These are phyloP conservation scores for Procambarus virginalis DNA, from an alignment of 1,140 invertebrate genomes.

Conservation along the genomic window DNA sequence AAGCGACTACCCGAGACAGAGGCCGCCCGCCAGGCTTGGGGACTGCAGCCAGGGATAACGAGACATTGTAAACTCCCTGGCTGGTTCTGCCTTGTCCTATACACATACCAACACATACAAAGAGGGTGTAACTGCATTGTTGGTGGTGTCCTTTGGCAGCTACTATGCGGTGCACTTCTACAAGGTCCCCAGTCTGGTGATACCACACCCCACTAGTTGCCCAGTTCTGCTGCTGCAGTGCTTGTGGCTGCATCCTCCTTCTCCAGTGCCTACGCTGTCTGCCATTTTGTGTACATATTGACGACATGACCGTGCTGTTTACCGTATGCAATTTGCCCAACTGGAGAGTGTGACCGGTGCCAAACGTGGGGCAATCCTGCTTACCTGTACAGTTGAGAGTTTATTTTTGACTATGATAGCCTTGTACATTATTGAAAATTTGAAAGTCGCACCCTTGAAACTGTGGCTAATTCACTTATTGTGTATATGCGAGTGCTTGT, in stretches of 20 bases:
- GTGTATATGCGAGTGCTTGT: slow-evolving; percentile 37
- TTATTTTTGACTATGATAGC: slow-evolving; percentile 59
- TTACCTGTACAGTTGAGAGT: slow-evolving; percentile 67
- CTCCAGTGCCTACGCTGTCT: slow-evolving; percentile 66
- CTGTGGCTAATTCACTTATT: slow-evolving; percentile 25
- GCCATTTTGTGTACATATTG: slow-evolving; percentile 55
- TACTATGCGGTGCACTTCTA: background rate
- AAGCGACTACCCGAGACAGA: slow-evolving; percentile 13
- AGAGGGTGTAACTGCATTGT: slow-evolving; percentile 18
- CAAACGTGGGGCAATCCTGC: slow-evolving; percentile 53
- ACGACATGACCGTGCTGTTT: slow-evolving; percentile 41
- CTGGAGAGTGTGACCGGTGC: slow-evolving; percentile 61
- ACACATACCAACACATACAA: slow-evolving; percentile 41
- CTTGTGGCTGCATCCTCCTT: slow-evolving; percentile 53
- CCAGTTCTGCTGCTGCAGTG: slow-evolving; percentile 19
- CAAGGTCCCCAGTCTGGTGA: slow-evolving; percentile 20
- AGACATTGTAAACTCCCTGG: background rate
- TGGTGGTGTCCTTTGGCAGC: slow-evolving; percentile 29
- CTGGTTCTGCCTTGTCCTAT: slow-evolving; percentile 24
- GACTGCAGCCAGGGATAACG: slow-evolving; percentile 4
- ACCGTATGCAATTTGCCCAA: slow-evolving; percentile 53
- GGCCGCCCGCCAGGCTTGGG: slow-evolving; percentile 28
- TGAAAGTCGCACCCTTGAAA: slow-evolving; percentile 19
- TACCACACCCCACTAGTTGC: slow-evolving; percentile 24
- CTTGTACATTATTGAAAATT: slow-evolving; percentile 38